These are phyloP conservation scores for Polymixis lichenea DNA, from an alignment of 2,888 invertebrate species.

Conservation along the genomic window DNA sequence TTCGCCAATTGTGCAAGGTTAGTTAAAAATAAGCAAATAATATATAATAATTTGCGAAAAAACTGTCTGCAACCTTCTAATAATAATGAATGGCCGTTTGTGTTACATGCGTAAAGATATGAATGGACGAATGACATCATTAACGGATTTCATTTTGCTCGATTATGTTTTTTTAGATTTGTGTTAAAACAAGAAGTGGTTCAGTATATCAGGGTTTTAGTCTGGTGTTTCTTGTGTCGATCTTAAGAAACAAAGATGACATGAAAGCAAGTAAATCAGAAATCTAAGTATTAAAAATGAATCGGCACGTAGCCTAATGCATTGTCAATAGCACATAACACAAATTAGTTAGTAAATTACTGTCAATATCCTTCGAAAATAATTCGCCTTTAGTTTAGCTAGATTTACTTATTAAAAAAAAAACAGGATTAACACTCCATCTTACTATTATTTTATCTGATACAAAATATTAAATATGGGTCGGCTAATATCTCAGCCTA, in stretches of 20 bases:
- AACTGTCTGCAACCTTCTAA: slow-evolving; percentile 18
- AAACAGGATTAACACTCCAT: background rate
- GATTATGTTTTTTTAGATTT: background rate
- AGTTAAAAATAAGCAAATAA: slow-evolving; percentile 36
- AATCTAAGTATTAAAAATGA: background rate
- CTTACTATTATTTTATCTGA: background rate
- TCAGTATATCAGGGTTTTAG: background rate
- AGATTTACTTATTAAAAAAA: background rate
- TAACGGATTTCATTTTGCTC: slow-evolving; percentile 10
- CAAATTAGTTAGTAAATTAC: background rate
- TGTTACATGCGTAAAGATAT: slow-evolving; percentile 7
- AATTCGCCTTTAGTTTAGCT: background rate
- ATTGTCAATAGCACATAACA: background rate
- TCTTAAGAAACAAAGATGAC: background rate
- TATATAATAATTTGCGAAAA: background rate
- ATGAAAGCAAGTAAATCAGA: background rate
- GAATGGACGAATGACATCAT: slow-evolving; percentile 47
- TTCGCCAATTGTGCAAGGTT: slow-evolving; percentile 54
- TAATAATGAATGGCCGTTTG: slow-evolving; percentile 28
- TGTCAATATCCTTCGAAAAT: background rate
- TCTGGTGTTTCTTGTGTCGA: background rate
- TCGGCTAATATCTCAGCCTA: background rate
- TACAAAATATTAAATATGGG: background rate
- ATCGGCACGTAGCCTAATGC: background rate
- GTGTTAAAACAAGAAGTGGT: background rate